A percentile compares a stretch with the other conserved stretches of the same genome.
These are phyloP conservation scores for Nephila pilipes DNA, from an alignment of 1,140 invertebrate genomes.

Conservation along the genomic window DNA sequence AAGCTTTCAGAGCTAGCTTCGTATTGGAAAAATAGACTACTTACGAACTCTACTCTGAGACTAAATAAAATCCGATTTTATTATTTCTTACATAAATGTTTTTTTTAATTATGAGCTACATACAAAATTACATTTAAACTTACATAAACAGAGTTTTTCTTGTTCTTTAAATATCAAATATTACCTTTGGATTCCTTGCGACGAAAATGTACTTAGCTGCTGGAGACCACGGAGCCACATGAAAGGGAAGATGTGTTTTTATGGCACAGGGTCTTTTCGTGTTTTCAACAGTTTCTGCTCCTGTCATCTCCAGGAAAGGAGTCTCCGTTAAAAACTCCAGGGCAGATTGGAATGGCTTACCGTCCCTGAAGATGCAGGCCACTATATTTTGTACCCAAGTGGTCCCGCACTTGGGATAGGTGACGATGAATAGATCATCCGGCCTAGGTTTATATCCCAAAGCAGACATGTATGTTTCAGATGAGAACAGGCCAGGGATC, in stretches of 20 bases:
- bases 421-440: conserved; percentile 75
- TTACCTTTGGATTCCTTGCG: conserved; percentile 73
- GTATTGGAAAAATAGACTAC: too few relatives aligned
- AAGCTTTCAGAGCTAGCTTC: too few relatives aligned
- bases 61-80: too few relatives aligned
- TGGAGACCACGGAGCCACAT: conserved; percentile 64
- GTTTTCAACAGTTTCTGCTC: conserved; percentile 41
- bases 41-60: too few relatives aligned
- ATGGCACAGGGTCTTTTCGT: conserved; percentile 68
- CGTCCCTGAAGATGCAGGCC: conserved; percentile 59
- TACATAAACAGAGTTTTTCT: too few relatives aligned
- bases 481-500: conserved; percentile 15
- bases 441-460: conserved; percentile 12
- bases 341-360: neutral
- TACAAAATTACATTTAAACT: too few relatives aligned
- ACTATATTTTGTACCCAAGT: conserved; percentile 69
- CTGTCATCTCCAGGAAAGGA: conserved; percentile 63
- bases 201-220: conserved; percentile 76
- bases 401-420: conserved; percentile 76
- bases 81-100: too few relatives aligned
- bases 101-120: too few relatives aligned
- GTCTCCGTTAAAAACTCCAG: conserved; percentile 32
- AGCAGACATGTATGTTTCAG: conserved; percentile 38
- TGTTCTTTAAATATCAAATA: too few relatives aligned
- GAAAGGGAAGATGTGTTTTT: conserved; percentile 67